These are phyloP conservation scores for Xiphophorus maculatus DNA, from an alignment of 2,113 vertebrate species.

Conservation along the genomic window DNA sequence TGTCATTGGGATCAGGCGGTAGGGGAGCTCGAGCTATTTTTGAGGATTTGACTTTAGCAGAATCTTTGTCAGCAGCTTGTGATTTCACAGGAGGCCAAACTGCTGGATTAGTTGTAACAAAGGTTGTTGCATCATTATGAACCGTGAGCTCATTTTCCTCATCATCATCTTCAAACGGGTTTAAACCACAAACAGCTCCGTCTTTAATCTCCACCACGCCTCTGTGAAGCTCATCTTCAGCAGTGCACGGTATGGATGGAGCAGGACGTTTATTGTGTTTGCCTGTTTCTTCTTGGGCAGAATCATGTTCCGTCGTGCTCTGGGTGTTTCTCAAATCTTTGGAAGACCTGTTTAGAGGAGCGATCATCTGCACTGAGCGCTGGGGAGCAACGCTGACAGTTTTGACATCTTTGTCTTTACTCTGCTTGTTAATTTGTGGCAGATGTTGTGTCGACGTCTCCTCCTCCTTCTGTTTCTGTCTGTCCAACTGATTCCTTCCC, in stretches of 20 bases:
- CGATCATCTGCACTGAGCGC: slow-evolving; percentile 25
- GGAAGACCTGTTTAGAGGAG: slow-evolving; percentile 32
- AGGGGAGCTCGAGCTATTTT: slow-evolving; percentile 68
- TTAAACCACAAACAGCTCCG: slow-evolving; percentile 17
- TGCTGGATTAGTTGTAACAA: background rate
- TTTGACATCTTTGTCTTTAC: slow-evolving; percentile 47
- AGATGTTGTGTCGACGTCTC: background rate
- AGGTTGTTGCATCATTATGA: background rate
- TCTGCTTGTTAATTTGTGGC: slow-evolving; percentile 27
- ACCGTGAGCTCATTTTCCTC: slow-evolving; percentile 14
- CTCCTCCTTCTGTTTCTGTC: slow-evolving; percentile 16
- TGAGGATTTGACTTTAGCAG: slow-evolving; percentile 43
- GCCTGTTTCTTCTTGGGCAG: background rate
- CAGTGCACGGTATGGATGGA: slow-evolving; percentile 43
- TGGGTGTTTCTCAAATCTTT: slow-evolving; percentile 18
- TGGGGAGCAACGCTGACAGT: slow-evolving; percentile 43
- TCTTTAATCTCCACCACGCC: background rate
- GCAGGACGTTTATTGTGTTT: slow-evolving; percentile 68
- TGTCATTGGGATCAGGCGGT: slow-evolving; percentile 49
- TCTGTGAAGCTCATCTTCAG: slow-evolving; percentile 1
- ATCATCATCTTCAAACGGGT: slow-evolving; percentile 62
- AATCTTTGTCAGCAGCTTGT: slow-evolving; percentile 19
- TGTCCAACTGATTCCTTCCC: slow-evolving; percentile 25
- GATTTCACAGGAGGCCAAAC: slow-evolving; percentile 1
- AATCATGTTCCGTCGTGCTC: background rate